phyloP scores from a whole-genome alignment of 2,113 vertebrate genomes.

The Pedionomus torquatus region DNA sequence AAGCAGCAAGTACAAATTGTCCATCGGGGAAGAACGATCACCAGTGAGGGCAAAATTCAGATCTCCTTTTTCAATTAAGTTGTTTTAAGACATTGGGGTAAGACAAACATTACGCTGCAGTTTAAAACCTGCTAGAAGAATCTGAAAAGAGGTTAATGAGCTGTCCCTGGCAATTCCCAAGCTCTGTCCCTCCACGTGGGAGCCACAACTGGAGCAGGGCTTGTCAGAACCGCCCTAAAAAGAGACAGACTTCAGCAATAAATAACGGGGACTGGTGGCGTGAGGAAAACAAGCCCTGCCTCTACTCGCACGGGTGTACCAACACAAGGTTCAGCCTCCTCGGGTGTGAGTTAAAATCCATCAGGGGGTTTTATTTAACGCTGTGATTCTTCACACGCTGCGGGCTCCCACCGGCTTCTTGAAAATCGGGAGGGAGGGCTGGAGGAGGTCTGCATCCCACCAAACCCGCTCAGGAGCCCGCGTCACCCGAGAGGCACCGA shows the following conservation, averaged over 20 bases:
- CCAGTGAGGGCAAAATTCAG: not conserved
- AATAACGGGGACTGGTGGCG: accelerated
- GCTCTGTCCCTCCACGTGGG: not conserved
- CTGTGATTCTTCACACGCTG: not conserved
- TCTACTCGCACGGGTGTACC: accelerated
- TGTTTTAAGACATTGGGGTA: not conserved
- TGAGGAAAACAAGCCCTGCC: not conserved
- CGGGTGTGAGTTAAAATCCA: not conserved
- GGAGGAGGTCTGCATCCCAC: not conserved
- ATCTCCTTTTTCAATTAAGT: not conserved
- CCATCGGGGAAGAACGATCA: not conserved
- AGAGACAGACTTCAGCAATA: not conserved
- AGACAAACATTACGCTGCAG: accelerated
- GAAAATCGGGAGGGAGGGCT: not conserved
- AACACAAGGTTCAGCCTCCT: not conserved
- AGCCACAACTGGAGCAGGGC: not conserved
- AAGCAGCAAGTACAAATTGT: not conserved
- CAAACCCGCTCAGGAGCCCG: not conserved
- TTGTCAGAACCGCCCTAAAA: not conserved
- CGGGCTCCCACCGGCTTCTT: accelerated
- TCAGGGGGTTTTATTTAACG: not conserved
- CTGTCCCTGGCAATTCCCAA: not conserved
- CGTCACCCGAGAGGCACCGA: not conserved
- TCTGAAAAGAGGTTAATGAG: not conserved
- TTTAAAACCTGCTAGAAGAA: not conserved